Evolutionary conservation across 2,113 vertebrate genomes (phyloP).

Genomic region (Stegastes partitus): DNA sequence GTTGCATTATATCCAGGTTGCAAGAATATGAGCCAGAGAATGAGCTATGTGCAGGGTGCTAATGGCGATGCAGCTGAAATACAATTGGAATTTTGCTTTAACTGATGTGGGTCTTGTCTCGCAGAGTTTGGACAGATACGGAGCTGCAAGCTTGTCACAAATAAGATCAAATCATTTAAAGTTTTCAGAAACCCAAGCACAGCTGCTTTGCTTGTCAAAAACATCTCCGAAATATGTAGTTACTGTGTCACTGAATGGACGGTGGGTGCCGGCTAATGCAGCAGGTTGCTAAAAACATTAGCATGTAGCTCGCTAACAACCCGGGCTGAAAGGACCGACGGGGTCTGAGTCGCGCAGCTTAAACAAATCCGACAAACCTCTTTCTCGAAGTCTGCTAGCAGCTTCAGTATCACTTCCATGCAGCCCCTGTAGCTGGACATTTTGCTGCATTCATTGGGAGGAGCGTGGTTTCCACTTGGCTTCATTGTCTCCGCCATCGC

Average conservation of each 20-base stretch:
- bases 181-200: not conserved
- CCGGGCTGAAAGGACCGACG: not conserved
- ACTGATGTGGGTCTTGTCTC: not conserved
- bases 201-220: not conserved
- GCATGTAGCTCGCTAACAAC: constrained; percentile 48
- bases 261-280: constrained; percentile 1
- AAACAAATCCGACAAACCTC: constrained; percentile 79
- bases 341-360: not conserved
- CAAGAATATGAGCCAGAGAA: not conserved
- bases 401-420: constrained; percentile 66
- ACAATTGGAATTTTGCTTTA: too few relatives aligned
- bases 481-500: constrained; percentile 79
- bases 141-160: not conserved
- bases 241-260: not conserved
- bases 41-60: not conserved
- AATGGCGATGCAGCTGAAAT: not conserved
- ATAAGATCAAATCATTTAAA: not conserved
- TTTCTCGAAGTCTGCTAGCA: constrained; percentile 73
- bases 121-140: not conserved
- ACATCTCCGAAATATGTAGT: not conserved
- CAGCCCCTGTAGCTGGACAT: constrained; percentile 67
- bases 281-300: constrained; percentile 73
- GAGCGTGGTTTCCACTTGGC: constrained; percentile 1
- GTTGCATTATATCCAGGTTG: not conserved
- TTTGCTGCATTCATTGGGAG: constrained; percentile 22